Conservation (phyloP, 2,113 vertebrate genomes). For the Plectropomus leopardus region DNA sequence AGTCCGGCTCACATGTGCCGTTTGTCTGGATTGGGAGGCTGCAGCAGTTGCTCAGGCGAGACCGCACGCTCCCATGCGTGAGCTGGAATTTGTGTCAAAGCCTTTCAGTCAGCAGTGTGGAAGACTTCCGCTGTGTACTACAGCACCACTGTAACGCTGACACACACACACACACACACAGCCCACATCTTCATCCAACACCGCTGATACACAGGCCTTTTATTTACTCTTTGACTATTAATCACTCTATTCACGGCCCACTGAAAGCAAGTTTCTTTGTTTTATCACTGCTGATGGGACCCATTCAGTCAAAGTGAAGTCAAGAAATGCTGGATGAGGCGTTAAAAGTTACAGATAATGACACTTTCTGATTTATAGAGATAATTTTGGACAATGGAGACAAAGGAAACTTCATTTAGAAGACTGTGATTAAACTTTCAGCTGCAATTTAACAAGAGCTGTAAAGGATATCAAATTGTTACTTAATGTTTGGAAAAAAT, state of each 20-base stretch:
- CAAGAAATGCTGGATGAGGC: conserved; percentile 13
- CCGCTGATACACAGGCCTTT: conserved; percentile 54
- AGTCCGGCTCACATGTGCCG: conserved; percentile 28
- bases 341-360: not conserved
- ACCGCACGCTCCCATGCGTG: conserved; percentile 40
- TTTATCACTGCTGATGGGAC: conserved; percentile 27
- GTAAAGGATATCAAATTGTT: not conserved
- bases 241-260: conserved; percentile 56
- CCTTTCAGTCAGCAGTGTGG: conserved; percentile 62
- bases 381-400: not conserved
- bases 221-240: conserved; percentile 63
- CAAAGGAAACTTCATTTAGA: not conserved
- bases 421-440: not conserved
- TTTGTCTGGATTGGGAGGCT: conserved; percentile 47
- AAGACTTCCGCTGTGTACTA: conserved; percentile 49
- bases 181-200: conserved; percentile 36
- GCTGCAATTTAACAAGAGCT: not conserved
- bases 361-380: conserved; percentile 1
- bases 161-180: conserved; percentile 5
- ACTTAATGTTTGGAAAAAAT: not conserved
- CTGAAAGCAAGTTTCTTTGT: conserved; percentile 50
- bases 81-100: conserved; percentile 76
- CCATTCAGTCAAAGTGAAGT: conserved; percentile 33
- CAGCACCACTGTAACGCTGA: conserved; percentile 47
- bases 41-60: conserved; percentile 67